Percentiles rank a stretch among this genome's conserved stretches.
These are phyloP conservation scores for Falco cherrug DNA, from an alignment of 2,797 vertebrate species.

Conservation along the genomic window DNA sequence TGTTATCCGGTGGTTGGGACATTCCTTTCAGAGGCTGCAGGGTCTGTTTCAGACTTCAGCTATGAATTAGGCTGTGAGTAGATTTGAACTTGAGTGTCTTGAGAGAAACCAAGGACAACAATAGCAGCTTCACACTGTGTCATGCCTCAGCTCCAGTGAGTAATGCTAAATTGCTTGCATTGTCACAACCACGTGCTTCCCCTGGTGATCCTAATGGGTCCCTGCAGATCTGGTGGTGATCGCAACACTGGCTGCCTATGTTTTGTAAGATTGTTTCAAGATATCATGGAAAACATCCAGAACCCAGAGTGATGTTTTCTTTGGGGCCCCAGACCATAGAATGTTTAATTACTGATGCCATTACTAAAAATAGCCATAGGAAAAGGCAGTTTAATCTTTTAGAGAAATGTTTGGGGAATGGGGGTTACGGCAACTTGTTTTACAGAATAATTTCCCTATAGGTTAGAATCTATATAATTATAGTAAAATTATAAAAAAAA, in stretches of 20 bases:
- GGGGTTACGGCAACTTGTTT: not conserved
- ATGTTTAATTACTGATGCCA: conserved; percentile 61
- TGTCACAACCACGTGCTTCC: not conserved
- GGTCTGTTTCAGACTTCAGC: not conserved
- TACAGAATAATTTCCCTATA: conserved; percentile 53
- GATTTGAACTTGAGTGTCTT: not conserved
- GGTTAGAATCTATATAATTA: conserved; percentile 45
- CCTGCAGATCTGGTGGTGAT: conserved; percentile 4
- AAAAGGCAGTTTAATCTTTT: conserved; percentile 44
- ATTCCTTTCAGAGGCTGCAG: not conserved
- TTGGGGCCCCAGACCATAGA: conserved; percentile 11
- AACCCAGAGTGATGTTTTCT: conserved; percentile 46
- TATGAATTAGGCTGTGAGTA: not conserved
- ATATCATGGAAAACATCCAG: conserved; percentile 31
- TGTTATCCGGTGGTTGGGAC: not conserved
- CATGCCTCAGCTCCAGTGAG: conserved; percentile 34
- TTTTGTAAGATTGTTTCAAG: conserved; percentile 33
- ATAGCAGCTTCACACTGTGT: not conserved
- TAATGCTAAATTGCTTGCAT: conserved; percentile 40
- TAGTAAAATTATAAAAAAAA: conserved; percentile 54
- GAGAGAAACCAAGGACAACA: conserved; percentile 24
- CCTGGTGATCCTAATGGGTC: conserved; percentile 50
- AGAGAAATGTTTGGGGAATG: conserved; percentile 16
- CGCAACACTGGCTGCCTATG: not conserved
- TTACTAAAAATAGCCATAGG: conserved; percentile 42